These are phyloP conservation scores for Globodera rostochiensis DNA, from an alignment of 1,140 invertebrate species.

Conservation along the genomic window DNA sequence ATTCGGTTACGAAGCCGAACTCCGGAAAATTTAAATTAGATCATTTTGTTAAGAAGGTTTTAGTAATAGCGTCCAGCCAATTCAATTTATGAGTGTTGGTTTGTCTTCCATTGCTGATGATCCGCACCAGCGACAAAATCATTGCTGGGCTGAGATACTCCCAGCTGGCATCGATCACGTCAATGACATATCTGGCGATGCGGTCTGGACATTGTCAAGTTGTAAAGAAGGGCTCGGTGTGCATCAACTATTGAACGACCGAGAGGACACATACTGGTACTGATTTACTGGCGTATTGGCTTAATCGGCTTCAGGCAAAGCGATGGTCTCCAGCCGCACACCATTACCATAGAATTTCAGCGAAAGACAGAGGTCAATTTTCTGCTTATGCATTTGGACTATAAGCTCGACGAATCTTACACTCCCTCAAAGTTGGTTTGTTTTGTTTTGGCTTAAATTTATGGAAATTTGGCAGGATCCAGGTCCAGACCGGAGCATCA, in stretches of 20 bases:
- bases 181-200: slow-evolving; percentile 89
- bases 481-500: slow-evolving; percentile 47
- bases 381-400: slow-evolving; percentile 95
- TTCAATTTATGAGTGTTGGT: not conserved
- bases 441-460: not conserved
- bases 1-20: no score
- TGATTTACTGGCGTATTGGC: not conserved
- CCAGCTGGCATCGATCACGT: slow-evolving; percentile 73
- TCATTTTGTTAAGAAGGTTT: not conserved
- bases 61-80: no score
- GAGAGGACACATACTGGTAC: slow-evolving; percentile 91
- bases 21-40: no score
- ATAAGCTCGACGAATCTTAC: slow-evolving; percentile 97
- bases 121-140: slow-evolving; percentile 18
- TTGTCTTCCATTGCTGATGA: not conserved
- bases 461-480: slow-evolving; percentile 36
- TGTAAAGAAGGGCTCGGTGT: slow-evolving; percentile 97
- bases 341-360: slow-evolving; percentile 96
- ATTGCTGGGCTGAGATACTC: slow-evolving; percentile 21
- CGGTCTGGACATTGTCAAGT: slow-evolving; percentile 95
- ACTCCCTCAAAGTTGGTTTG: slow-evolving; percentile 80
- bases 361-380: slow-evolving; percentile 91
- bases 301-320: slow-evolving; percentile 73
- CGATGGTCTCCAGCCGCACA: slow-evolving; percentile 93
- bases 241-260: slow-evolving; percentile 90